Evolutionary conservation across 2,113 vertebrate genomes (phyloP), one percentile per base, ranked within the genome.

Genomic region (Cryptotis parvus): DNA sequence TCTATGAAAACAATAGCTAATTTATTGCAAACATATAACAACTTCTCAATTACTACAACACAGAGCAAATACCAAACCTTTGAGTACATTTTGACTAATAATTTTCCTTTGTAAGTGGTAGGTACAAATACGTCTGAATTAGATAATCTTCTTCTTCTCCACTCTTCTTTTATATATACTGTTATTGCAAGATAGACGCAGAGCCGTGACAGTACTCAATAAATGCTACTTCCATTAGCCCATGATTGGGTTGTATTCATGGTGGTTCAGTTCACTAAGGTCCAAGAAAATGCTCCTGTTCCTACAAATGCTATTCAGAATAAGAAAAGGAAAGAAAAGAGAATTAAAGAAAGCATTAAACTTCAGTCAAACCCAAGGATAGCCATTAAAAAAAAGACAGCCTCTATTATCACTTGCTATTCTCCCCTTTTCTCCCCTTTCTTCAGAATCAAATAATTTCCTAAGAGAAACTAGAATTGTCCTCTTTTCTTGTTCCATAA

Each of bases 251-350:
- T 77, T 39, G 39, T 10, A 85, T 68, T 94, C 84, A 87, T 35
- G 29, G 41, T 84, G 77, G 33, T 90, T 79, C 24, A 66, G 49
- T 80, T 58, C 29, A 63, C 20, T 65, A 55, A 91, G 14, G 24
- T 11, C 69, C 77, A 91, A 95, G n/a, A 87, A 78, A 77, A 84
- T 61, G 33, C 82, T 84, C 68, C 22, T 84, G 83, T 77, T 92
- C 7, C 45, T 78, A 49, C 9, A 87, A 78, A 52, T n/a, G n/a
- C n/a, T n/a, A n/a, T n/a, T n/a, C 63, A 86, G 65, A 29, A 74
- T 74, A 85, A 72, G 24, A 61, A 72, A 73, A 11, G 9, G 11
- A 3, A 29, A 65, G 49, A 39, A 74, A 49, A 91, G 65, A 75
- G 1, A 81, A 33, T n/a, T 45, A 74, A 45, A 31, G 58, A 90